phyloP scores from a whole-genome alignment of 2,797 vertebrate genomes.

The Bradypodion pumilum region DNA sequence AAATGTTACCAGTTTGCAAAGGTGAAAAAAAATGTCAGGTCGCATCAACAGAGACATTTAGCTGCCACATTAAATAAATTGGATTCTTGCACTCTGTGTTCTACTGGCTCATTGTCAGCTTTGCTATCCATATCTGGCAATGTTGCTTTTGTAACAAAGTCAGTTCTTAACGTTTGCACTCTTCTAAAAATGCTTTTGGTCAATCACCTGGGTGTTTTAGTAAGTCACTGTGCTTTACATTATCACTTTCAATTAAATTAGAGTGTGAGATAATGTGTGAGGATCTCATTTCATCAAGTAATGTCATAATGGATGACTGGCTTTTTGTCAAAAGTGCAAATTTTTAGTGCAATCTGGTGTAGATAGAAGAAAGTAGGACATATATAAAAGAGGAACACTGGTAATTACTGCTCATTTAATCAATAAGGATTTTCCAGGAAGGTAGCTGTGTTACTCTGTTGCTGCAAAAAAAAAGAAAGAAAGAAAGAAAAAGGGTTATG shows the following conservation, averaged over 20 bases:
- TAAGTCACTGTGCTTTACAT: background rate
- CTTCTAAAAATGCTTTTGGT: constrained; percentile 18
- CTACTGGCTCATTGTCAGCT: constrained; percentile 6
- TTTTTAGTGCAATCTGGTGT: background rate
- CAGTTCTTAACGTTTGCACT: constrained; percentile 21
- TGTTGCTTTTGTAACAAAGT: constrained; percentile 21
- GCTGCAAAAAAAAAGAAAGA: too few relatives aligned
- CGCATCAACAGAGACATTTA: background rate
- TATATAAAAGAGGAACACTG: too few relatives aligned
- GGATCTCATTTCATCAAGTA: constrained; percentile 3
- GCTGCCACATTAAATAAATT: constrained; percentile 27
- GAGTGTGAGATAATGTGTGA: background rate
- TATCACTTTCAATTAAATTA: constrained; percentile 28
- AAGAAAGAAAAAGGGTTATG: too few relatives aligned
- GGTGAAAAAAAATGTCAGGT: background rate
- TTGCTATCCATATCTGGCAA: background rate
- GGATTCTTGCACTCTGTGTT: background rate
- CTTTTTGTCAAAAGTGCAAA: background rate
- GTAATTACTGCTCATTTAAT: too few relatives aligned
- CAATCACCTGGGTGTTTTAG: background rate
- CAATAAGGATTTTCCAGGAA: too few relatives aligned
- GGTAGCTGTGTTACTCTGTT: too few relatives aligned
- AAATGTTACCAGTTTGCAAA: constrained; percentile 5
- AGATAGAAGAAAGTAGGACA: background rate
- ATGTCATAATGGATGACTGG: background rate